Evolutionary conservation across 2,888 invertebrate species (phyloP), one percentile per base, ranked within the genome.

Genomic region (Laothoe populi): DNA sequence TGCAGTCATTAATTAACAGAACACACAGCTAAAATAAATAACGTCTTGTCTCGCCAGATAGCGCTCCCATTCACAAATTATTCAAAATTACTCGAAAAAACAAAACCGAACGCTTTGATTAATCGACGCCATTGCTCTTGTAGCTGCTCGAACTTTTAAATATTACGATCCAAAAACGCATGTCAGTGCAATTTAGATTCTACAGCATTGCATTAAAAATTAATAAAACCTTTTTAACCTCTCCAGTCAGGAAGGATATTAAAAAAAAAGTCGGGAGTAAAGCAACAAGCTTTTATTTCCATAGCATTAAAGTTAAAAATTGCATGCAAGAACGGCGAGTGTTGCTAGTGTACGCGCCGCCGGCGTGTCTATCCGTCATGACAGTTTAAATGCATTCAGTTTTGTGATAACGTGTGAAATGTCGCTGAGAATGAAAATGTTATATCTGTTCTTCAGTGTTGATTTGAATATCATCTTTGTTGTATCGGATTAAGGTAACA

Each of bases 1-100:
- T 70, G 70, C 68, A 70, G 66, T 73, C 83, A 86, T 87, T 85
- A 87, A 86, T 86, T 86, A 84, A 86, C 74, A 70, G 69, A 77
- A 77, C 71, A 80, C 77, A 81, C 76, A 75, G 75, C 77, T 78
- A 82, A 35, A 53, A 85, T 88, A 87, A 88, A 87, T 84, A 75
- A 84, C 73, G 77, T 67, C 71, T 73, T 75, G 78, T 79, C 75
- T 70, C 71, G 63, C 70, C 67, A 67, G 81, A 84, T 86, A 85
- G 75, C 81, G 78, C 77, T 76, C 74, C 76, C 83, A 84, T 87
- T 87, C 83, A 87, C 85, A 86, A 86, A 88, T 88, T 84, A 87
- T 87, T 87, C 77, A 84, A 85, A 84, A 85, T 84, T 83, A 83
- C 79, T 78, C 75, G 70, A 83, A 82, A 74, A 83, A 84, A 82